Base-by-base conservation (phyloP, 1,140 invertebrate species). In the Agraylea sexmaculata region DNA sequence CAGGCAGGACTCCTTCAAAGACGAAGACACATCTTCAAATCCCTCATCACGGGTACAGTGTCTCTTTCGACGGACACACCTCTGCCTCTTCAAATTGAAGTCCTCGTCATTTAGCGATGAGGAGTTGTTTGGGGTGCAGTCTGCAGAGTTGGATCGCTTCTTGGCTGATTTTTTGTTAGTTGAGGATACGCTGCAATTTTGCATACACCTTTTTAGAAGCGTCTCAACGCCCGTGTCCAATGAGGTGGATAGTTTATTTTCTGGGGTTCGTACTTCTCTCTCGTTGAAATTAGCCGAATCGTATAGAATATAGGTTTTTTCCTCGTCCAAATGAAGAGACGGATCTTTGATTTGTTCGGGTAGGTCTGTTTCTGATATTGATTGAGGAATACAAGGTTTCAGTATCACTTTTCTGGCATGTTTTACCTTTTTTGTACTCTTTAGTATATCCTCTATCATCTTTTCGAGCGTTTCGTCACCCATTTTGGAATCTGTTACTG, bases 381-480 rank as follows among this genome's bases (percentile, higher is more conserved):
- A 25, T 25, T 6, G 23, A 25, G n/a, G 23, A 25, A n/a, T 25
- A 7, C 6, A n/a, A 25, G 30, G 13, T 31, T 32, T 38, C 34
- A 49, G 31, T 22, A 34, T 42, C 3, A 45, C 41, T 17, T 34
- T 40, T 22, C 47, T 43, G 8, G 47, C 47, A 12, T 43, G 33
- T 35, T 46, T 50, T 0, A 50, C 45, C 21, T 47, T 50, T 36
- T 50, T 50, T 2, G 44, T 50, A 23, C 48, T 50, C 23, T 50
- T 46, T 22, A 50, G 29, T 21, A 50, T 50, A 40, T 50, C 48
- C 5, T 50, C 48, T 27, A 50, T 50, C 48, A 50, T 50, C 22
- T 30, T 40, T 42, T 50, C 48, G 19, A 50, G 29, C 1, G 48
- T 50, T 0, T 32, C 44, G 30, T 50, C 48, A 2, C 48, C 48